Evolutionary conservation across 2,888 invertebrate species (phyloP), one percentile per base, ranked within the genome.

Genomic region (Pterostichus niger): DNA sequence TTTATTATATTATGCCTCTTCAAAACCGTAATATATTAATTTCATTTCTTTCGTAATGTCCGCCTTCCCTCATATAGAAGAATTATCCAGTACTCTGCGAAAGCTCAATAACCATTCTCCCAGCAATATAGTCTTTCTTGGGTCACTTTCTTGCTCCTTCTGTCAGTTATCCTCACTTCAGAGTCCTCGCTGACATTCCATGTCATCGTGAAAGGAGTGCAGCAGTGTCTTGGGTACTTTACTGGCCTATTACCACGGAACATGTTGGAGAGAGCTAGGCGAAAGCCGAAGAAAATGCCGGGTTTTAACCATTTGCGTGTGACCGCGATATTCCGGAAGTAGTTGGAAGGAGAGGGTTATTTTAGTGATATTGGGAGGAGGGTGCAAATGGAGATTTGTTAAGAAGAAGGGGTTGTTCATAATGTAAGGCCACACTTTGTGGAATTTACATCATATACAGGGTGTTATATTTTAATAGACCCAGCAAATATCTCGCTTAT

Each of bases 121-220:
- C 40, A 6, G 40, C 40, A 40, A 40, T 40, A 40, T 40, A 40
- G 11, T 49, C 10, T 49, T 49, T 10, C 49, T 49, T 49, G 40
- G 40, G 40, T 40, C 40, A 40, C 3, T 49, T 4, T n/a, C 13
- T 49, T 11, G n/a, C 6, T 49, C 0, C 49, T 5, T 10, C n/a
- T 49, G 40, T 6, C 40, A 40, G 40, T 49, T 13, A 49, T 49
- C 49, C 49, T 49, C 49, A 49, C 13, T 49, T n/a, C 49, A 2
- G 4, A n/a, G 49, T 49, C 49, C 10, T 49, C 13, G 49, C n/a
- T 49, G 49, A 49, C 49, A 49, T 49, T 49, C 49, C 49, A 49
- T 49, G 49, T 49, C 49, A 49, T 49, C 13, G 49, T n/a, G n/a
- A 49, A 49, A 49, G 49, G 49, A 49, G 49, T 49, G n/a, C 49